Evolutionary conservation across 2,888 invertebrate species (phyloP), one percentile per base, ranked within the genome.

Genomic region (Cantharis flavilabris): DNA sequence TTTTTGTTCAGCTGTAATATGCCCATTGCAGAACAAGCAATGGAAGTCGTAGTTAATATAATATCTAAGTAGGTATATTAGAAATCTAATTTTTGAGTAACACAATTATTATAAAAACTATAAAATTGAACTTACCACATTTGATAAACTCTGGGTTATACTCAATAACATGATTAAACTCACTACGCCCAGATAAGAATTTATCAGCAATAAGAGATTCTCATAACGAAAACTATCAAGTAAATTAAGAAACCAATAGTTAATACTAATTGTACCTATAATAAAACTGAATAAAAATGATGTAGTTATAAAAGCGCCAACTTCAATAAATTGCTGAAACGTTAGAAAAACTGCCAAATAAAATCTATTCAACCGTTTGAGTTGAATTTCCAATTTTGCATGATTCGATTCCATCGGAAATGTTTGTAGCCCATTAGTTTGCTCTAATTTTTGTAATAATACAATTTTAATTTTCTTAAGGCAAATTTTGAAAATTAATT

Each of bases 371-470:
- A 49, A 2, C 7, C n/a, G 7, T 49, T 49, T 49, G 9, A 49
- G 49, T n/a, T 49, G 7, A 49, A 49, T n/a, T 49, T 49, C 49
- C n/a, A 49, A 49, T 7, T 7, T 13, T 9, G n/a, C 7, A 49
- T 2, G 7, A 9, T n/a, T 49, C 0, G n/a, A 49, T 49, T 49
- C 49, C 49, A n/a, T n/a, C 2, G 7, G 7, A 5, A n/a, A 2
- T 5, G 0, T 2, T n/a, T n/a, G 49, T n/a, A 7, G 7, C n/a
- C 2, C 2, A n/a, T n/a, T n/a, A 1, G 2, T n/a, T 49, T 7
- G n/a, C 7, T n/a, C 7, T n/a, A 49, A 49, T 49, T 49, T 49
- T 49, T 49, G 1, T 7, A 49, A 7, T n/a, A 49, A n/a, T n/a
- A n/a, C n/a, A n/a, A n/a, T n/a, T 49, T 49, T 49, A 2, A 49